phyloP scores from a whole-genome alignment of 1,140 invertebrate species.

The Lanistes nyassanus region DNA sequence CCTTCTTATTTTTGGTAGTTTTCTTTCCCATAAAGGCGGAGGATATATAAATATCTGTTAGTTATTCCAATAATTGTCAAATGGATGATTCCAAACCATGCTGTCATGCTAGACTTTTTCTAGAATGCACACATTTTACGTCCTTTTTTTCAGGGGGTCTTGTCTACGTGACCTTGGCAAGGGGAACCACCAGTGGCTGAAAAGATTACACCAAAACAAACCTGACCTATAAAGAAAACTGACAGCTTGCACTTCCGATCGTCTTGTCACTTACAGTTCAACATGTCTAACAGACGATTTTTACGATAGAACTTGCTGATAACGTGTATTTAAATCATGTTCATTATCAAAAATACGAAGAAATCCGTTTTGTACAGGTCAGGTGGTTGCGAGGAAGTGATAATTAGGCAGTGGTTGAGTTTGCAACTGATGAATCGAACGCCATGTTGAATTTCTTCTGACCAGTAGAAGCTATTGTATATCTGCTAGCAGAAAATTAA shows the following conservation, averaged over 20 bases:
- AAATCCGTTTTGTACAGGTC: constrained; percentile 3
- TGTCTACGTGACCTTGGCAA: constrained; percentile 15
- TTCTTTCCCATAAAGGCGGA: too few species aligned
- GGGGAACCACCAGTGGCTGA: constrained; percentile 18
- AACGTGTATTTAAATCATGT: background rate
- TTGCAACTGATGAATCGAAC: constrained; percentile 25
- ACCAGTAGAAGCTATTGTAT: constrained; percentile 8
- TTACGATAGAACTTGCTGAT: background rate
- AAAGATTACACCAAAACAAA: constrained; percentile 31
- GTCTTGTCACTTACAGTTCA: background rate
- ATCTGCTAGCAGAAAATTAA: too few species aligned
- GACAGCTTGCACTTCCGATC: constrained; percentile 38
- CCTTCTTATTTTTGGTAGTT: too few species aligned
- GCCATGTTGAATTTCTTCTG: constrained; percentile 40
- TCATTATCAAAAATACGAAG: background rate
- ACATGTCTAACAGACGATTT: background rate
- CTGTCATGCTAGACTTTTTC: background rate
- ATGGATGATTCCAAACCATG: too few species aligned
- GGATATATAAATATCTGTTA: too few species aligned
- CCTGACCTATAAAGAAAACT: constrained; percentile 35
- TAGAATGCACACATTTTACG: background rate
- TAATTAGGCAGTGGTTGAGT: constrained; percentile 33
- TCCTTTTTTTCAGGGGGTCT: background rate
- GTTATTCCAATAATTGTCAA: too few species aligned
- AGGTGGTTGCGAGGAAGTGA: constrained; percentile 25